Percentiles rank a stretch among this genome's conserved stretches.
Conservation (phyloP, 64 coral and sea anemone species). For the Actinia tenebrosa region DNA sequence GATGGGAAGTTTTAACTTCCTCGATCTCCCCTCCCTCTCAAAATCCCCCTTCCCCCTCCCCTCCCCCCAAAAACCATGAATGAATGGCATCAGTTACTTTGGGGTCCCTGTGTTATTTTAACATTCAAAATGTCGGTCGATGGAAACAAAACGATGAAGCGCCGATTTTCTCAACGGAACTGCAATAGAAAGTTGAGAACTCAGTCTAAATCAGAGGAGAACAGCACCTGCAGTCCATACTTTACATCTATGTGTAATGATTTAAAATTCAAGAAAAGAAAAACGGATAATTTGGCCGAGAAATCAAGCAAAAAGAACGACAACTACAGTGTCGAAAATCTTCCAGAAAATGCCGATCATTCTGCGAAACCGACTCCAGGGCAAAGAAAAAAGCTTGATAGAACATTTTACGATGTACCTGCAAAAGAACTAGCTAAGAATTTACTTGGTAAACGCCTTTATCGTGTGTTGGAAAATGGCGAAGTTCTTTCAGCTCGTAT, state of each 20-base stretch:
- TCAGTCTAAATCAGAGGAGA: neutral
- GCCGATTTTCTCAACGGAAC: neutral
- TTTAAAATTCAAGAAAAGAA: neutral
- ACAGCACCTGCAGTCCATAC: conserved; percentile 22
- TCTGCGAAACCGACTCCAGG: neutral
- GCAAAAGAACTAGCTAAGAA: conserved; percentile 61
- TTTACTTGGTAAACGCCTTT: conserved; percentile 80
- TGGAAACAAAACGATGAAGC: neutral
- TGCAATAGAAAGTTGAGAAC: conserved; percentile 2
- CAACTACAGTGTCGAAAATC: neutral
- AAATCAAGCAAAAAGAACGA: neutral
- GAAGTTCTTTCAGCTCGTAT: conserved; percentile 69
- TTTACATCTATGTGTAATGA: conserved; percentile 1
- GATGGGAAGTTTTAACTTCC: no score
- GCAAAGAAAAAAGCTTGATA: conserved; percentile 15
- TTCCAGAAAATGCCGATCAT: neutral
- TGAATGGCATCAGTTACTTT: neutral
- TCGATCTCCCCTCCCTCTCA: no score
- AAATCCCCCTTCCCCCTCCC: no score
- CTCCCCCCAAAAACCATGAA: no score
- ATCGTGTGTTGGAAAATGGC: conserved; percentile 57
- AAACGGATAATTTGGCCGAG: neutral
- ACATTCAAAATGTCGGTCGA: conserved; percentile 35
- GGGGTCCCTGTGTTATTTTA: neutral
- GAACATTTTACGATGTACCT: conserved; percentile 62